Percentiles rank a stretch among this genome's conserved stretches.
These are phyloP conservation scores for Cydia fagiglandana DNA, from an alignment of 1,140 invertebrate genomes.

Conservation along the genomic window DNA sequence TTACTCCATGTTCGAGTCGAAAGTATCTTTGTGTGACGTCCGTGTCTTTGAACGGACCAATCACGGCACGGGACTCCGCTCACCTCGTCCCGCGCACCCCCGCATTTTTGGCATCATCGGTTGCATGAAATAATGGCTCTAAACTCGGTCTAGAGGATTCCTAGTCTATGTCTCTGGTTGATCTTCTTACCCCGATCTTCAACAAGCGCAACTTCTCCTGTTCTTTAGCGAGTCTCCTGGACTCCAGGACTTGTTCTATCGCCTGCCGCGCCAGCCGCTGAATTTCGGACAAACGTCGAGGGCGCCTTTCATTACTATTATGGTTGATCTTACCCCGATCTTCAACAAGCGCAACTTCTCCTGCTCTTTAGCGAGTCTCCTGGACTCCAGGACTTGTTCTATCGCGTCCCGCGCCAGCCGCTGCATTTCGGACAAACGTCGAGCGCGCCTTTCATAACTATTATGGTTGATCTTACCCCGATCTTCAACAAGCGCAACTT, in stretches of 20 bases:
- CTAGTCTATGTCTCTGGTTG: too few relatives aligned
- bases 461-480: conserved; percentile 44
- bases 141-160: too few relatives aligned
- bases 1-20: too few relatives aligned
- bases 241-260: conserved; percentile 51
- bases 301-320: conserved; percentile 33
- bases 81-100: too few relatives aligned
- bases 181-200: conserved; percentile 55
- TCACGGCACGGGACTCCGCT: too few relatives aligned
- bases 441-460: conserved; percentile 42
- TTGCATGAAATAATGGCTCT: too few relatives aligned
- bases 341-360: conserved; percentile 58
- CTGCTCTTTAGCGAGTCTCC: conserved; percentile 49
- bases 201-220: conserved; percentile 53
- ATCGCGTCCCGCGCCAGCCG: conserved; percentile 58
- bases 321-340: conserved; percentile 47
- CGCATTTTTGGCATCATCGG: too few relatives aligned
- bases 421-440: conserved; percentile 62
- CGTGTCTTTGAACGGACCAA: too few relatives aligned
- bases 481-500: conserved; percentile 59
- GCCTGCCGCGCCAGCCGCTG: conserved; percentile 59
- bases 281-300: conserved; percentile 60
- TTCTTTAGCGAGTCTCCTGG: conserved; percentile 50
- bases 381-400: conserved; percentile 51
- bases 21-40: too few relatives aligned